Evolutionary conservation across 2,888 invertebrate genomes (phyloP), one percentile per base, ranked within the genome.

Genomic region (Hirudinaria manillensis): DNA sequence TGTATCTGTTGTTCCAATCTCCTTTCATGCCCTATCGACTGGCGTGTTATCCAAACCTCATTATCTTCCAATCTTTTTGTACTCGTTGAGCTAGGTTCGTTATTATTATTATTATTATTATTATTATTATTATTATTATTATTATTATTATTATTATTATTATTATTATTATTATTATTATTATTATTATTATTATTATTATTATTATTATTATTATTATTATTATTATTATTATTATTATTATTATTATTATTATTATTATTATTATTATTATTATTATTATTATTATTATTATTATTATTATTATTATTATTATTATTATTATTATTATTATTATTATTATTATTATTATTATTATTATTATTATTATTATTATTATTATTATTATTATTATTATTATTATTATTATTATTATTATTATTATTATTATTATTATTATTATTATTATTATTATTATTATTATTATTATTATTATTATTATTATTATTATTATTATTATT

Each of bases 201-300:
- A 53, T n/a, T 51, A 53, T n/a, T 51, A 53, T n/a, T 51, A 53
- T n/a, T 51, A 53, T n/a, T 51, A 53, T n/a, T 51, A 53, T n/a
- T 51, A 53, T n/a, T 51, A 53, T 21, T 51, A 53, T 13, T 51
- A 53, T 13, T 51, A 53, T 13, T 51, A 53, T 13, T 51, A 53
- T 13, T 51, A 71, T n/a, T 51, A 71, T n/a, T 51, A 71, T n/a
- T 51, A 71, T n/a, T 51, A 71, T n/a, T 51, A 71, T n/a, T 51
- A 71, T n/a, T 51, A 51, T n/a, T 51, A 71, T n/a, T 51, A 71
- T n/a, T 51, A 71, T 21, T 51, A 71, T 21, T 71, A 45, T n/a
- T 51, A 71, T n/a, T 51, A 51, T n/a, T 51, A 51, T n/a, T 27
- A 71, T n/a, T 51, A 45, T 29, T 51, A 51, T n/a, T n/a, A n/a